Evolutionary conservation across 2,113 vertebrate genomes (phyloP).

Genomic region (Gavialis gangeticus): DNA sequence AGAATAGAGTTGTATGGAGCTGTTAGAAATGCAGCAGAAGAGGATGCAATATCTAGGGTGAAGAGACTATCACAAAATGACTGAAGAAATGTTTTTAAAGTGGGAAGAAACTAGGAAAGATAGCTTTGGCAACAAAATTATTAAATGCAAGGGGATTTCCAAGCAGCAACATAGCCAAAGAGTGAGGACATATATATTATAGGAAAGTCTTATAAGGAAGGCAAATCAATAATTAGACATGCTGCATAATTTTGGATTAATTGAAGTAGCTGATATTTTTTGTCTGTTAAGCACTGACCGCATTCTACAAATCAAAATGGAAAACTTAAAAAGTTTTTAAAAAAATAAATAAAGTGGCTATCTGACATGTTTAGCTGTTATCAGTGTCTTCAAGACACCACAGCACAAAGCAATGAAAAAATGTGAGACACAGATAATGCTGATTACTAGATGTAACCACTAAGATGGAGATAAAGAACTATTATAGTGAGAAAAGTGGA

Average conservation of each 20-base stretch:
- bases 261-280: neutral
- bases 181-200: neutral
- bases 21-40: too few relatives aligned
- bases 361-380: too few relatives aligned
- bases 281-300: too few relatives aligned
- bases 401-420: accelerated
- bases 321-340: neutral
- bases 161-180: neutral
- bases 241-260: neutral
- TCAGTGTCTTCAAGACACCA: neutral
- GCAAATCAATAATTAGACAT: neutral
- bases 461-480: neutral
- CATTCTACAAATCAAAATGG: too few relatives aligned
- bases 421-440: neutral
- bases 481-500: neutral
- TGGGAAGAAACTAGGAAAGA: too few relatives aligned
- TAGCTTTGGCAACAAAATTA: neutral
- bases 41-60: too few relatives aligned
- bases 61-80: too few relatives aligned
- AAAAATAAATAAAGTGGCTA: neutral
- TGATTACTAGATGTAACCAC: neutral
- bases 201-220: neutral
- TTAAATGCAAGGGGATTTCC: neutral
- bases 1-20: neutral
- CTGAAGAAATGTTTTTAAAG: too few relatives aligned